A percentile compares a stretch with the other conserved stretches of the same genome.
Conservation (phyloP, 2,113 vertebrate species). For the Chaetorhynchus papuensis region DNA sequence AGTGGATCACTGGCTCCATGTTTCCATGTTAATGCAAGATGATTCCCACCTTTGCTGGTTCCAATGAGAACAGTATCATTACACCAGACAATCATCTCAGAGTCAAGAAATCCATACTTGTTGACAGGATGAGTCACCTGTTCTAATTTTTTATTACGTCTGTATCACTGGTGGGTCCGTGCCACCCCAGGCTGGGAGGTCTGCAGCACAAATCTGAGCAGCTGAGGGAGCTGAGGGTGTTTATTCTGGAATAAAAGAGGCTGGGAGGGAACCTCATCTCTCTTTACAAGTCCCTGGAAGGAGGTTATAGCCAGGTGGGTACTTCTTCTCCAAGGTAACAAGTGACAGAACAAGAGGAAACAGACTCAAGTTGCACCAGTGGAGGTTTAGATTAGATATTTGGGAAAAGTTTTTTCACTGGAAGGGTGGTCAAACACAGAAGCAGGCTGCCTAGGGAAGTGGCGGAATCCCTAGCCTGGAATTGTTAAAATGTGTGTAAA, state of each 20-base stretch:
- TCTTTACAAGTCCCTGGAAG: not conserved
- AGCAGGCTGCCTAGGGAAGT: not conserved
- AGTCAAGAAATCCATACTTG: not conserved
- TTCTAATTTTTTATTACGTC: not conserved
- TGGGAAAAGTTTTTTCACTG: not conserved
- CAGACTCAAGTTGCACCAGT: too few species aligned
- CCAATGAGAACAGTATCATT: not conserved
- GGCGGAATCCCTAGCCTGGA: not conserved
- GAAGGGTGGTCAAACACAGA: not conserved
- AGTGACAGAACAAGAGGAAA: not conserved
- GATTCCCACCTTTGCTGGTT: not conserved
- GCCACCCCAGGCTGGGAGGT: not conserved
- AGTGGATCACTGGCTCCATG: accelerated
- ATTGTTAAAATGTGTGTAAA: not conserved
- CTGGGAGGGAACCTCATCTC: not conserved
- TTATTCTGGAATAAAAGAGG: not conserved
- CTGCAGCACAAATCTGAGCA: not conserved
- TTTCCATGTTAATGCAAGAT: not conserved
- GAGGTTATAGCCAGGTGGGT: not conserved
- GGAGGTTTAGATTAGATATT: not conserved
- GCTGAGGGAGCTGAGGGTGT: not conserved
- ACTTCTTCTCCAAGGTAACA: not conserved
- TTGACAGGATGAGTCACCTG: not conserved
- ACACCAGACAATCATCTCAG: not conserved
- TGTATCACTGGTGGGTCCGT: not conserved